phyloP scores from a whole-genome alignment of 2,797 vertebrate genomes.

The Fundulus diaphanus region DNA sequence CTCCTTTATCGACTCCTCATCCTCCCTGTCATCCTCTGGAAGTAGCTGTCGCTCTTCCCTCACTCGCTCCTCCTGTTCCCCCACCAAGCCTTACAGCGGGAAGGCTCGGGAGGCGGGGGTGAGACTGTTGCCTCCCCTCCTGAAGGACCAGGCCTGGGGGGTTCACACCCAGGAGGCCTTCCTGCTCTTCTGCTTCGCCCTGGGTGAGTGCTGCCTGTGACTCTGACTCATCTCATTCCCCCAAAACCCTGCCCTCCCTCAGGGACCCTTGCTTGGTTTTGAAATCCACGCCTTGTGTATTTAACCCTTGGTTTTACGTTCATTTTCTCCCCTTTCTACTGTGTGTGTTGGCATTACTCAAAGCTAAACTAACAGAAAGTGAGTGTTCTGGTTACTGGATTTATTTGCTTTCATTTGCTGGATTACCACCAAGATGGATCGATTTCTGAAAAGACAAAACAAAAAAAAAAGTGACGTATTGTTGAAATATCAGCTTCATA shows the following conservation, averaged over 20 bases:
- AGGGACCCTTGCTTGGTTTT: slow-evolving; percentile 21
- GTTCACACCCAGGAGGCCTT: slow-evolving; percentile 87
- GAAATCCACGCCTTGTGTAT: slow-evolving; percentile 11
- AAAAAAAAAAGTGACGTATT: slow-evolving; percentile 4
- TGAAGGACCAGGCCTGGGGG: slow-evolving; percentile 93
- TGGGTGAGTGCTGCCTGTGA: slow-evolving; percentile 88
- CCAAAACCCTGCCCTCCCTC: neutral
- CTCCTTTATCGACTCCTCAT: slow-evolving; percentile 86
- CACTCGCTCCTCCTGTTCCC: slow-evolving; percentile 66
- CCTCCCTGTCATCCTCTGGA: slow-evolving; percentile 84
- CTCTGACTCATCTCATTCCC: slow-evolving; percentile 24
- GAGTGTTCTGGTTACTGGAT: slow-evolving; percentile 22
- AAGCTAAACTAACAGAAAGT: slow-evolving; percentile 41
- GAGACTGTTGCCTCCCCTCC: slow-evolving; percentile 89
- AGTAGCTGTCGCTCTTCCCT: slow-evolving; percentile 56
- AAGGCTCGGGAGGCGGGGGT: slow-evolving; percentile 77
- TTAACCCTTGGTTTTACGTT: slow-evolving; percentile 29
- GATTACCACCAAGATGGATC: slow-evolving; percentile 10
- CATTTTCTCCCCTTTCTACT: slow-evolving; percentile 15
- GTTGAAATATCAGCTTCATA: slow-evolving; percentile 9
- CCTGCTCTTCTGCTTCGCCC: slow-evolving; percentile 94
- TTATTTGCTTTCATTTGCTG: slow-evolving; percentile 23
- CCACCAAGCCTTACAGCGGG: slow-evolving; percentile 78
- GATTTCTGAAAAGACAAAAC: slow-evolving; percentile 37
- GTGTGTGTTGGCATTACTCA: slow-evolving; percentile 48